Evolutionary conservation across 2,888 invertebrate species (phyloP).

Genomic region (Dynastes hyllus): DNA sequence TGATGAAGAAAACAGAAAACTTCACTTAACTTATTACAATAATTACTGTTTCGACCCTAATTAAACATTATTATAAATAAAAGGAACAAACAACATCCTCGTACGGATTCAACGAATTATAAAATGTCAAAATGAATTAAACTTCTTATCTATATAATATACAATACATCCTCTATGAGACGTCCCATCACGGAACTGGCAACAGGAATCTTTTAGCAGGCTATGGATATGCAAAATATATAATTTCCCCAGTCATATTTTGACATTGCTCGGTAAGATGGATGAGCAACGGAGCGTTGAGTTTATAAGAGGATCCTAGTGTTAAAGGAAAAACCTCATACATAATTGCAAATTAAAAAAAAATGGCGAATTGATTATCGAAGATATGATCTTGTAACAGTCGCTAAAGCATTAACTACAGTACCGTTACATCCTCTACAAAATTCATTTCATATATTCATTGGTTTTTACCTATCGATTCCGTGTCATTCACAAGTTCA

Average conservation of each 20-base stretch:
- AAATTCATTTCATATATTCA: background rate
- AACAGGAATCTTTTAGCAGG: background rate
- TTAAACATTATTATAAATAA: background rate
- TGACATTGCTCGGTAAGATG: background rate
- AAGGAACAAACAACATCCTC: background rate
- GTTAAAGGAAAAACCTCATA: no score
- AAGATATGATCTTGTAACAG: background rate
- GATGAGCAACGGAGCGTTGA: background rate
- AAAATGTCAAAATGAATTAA: conserved; percentile 1
- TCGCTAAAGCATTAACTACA: background rate
- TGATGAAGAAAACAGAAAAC: background rate
- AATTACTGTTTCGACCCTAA: background rate
- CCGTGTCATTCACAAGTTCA: background rate
- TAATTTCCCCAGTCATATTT: background rate
- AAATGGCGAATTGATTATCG: background rate
- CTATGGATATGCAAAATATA: background rate
- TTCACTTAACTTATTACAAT: background rate
- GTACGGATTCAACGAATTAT: background rate
- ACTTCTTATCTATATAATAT: background rate
- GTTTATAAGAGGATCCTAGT: no score
- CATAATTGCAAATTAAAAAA: no score
- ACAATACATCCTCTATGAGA: no score
- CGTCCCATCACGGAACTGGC: no score
- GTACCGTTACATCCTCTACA: background rate
- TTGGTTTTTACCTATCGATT: background rate